Conservation (phyloP, 2,888 invertebrate genomes). For the Galerucella calmariensis region DNA sequence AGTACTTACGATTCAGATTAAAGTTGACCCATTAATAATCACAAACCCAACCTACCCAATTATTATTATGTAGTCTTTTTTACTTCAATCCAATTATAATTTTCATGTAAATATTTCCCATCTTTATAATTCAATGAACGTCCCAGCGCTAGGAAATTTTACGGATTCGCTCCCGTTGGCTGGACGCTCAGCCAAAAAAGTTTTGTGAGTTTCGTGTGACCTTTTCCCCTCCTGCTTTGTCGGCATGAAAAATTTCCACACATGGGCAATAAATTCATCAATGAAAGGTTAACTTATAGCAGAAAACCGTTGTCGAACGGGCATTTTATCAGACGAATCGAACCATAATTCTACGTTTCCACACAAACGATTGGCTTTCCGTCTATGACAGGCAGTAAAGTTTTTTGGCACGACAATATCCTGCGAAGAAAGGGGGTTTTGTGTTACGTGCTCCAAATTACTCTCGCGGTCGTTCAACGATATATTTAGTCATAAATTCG, state of each 20-base stretch:
- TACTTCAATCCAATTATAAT: constrained; percentile 4
- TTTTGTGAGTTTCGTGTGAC: constrained; percentile 26
- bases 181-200: constrained; percentile 21
- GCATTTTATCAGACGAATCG: constrained; percentile 39
- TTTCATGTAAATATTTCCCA: neutral
- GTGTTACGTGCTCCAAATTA: neutral
- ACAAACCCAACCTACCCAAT: neutral
- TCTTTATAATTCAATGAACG: constrained; percentile 26
- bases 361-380: constrained; percentile 38
- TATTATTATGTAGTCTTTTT: neutral
- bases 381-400: constrained; percentile 38
- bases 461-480: too few species aligned
- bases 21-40: neutral
- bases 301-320: constrained; percentile 38
- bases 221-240: constrained; percentile 21
- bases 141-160: neutral
- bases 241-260: constrained; percentile 34
- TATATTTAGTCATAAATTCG: too few species aligned
- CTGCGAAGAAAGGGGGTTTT: neutral
- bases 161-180: constrained; percentile 9
- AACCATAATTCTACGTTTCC: constrained; percentile 39
- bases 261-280: constrained; percentile 37
- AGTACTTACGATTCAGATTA: neutral
- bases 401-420: constrained; percentile 35
- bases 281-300: constrained; percentile 33